Conservation (phyloP, 2,797 vertebrate species). For the Naso thynnoides region DNA sequence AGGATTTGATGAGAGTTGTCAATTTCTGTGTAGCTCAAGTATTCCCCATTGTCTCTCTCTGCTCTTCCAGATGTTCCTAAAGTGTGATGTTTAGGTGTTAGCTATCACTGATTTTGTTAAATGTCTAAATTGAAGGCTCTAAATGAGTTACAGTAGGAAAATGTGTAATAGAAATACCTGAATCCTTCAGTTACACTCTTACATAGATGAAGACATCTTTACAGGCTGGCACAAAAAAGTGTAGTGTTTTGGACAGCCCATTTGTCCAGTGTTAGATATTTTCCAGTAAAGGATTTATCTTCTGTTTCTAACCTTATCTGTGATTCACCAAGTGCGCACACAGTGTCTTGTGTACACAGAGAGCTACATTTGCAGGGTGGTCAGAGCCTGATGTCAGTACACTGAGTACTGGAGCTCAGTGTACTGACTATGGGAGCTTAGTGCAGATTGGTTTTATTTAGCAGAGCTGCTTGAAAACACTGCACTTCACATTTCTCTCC, state of each 20-base stretch:
- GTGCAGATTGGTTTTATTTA: slow-evolving; percentile 62
- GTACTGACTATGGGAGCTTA: slow-evolving; percentile 49
- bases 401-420: slow-evolving; percentile 47
- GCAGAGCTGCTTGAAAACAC: slow-evolving; percentile 49
- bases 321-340: slow-evolving; percentile 9
- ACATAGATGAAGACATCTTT: neutral
- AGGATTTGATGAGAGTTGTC: neutral
- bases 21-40: slow-evolving; percentile 1
- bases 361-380: slow-evolving; percentile 36
- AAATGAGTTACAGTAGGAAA: neutral
- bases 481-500: slow-evolving; percentile 62
- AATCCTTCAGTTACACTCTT: neutral
- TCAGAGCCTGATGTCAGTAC: slow-evolving; percentile 52
- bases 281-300: neutral
- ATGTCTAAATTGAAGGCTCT: neutral
- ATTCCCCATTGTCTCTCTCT: neutral
- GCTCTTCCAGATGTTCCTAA: neutral
- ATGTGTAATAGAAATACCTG: neutral
- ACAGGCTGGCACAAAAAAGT: neutral
- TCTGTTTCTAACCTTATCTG: slow-evolving; percentile 7
- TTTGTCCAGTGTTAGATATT: neutral
- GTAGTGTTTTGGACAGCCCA: neutral
- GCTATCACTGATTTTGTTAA: neutral
- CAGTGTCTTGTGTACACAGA: slow-evolving; percentile 29
- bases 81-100: neutral